phyloP scores from a whole-genome alignment of 2,113 vertebrate genomes.

The Leucosticte australis region DNA sequence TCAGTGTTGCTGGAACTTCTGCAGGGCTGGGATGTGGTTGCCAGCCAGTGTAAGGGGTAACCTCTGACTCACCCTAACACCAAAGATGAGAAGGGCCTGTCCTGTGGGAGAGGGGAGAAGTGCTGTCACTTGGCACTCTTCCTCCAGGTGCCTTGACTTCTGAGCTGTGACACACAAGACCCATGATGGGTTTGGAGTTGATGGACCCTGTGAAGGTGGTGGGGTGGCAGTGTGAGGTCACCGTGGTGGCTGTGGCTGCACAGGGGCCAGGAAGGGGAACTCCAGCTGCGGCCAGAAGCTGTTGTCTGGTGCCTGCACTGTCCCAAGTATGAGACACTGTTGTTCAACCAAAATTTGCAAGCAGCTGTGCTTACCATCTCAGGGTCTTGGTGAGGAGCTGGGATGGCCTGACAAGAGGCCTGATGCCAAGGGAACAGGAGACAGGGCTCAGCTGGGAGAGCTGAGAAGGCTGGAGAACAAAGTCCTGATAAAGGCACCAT shows the following conservation, averaged over 20 bases:
- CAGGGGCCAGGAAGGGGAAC: rapidly evolving
- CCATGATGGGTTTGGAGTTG: neutral
- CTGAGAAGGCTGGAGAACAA: neutral
- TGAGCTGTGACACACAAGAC: neutral
- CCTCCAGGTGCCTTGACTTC: neutral
- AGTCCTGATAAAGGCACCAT: rapidly evolving
- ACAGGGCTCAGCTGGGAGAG: neutral
- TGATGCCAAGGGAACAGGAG: neutral
- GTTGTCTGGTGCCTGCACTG: neutral
- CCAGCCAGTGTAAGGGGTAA: neutral
- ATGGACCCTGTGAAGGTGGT: rapidly evolving
- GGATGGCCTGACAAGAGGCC: neutral
- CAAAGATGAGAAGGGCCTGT: neutral
- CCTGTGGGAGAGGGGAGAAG: neutral
- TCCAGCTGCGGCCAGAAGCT: neutral
- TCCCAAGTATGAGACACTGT: neutral
- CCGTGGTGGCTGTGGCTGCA: rapidly evolving
- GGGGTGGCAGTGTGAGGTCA: neutral
- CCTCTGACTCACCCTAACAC: neutral
- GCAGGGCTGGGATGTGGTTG: neutral
- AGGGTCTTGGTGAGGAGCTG: neutral
- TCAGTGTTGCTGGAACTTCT: neutral
- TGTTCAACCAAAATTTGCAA: neutral
- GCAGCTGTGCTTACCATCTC: neutral
- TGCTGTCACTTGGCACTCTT: neutral